Evolutionary conservation across 2,888 invertebrate genomes (phyloP).

Genomic region (Tinea semifulvella): DNA sequence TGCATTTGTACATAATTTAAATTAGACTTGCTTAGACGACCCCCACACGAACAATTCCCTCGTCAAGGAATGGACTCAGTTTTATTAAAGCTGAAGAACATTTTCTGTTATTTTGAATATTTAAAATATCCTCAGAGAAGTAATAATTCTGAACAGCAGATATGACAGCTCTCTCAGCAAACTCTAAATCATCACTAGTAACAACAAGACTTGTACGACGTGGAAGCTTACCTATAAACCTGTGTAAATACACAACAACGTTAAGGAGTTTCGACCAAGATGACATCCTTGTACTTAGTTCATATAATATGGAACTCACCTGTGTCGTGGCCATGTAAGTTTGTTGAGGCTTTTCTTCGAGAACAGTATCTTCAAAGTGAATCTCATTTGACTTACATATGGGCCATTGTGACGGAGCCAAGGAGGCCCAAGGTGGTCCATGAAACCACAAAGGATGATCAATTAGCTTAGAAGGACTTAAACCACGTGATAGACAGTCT

Average conservation of each 20-base stretch:
- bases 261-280: constrained; percentile 13
- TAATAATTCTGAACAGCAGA: background rate
- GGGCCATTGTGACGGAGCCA: background rate
- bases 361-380: background rate
- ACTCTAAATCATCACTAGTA: background rate
- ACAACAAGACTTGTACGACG: background rate
- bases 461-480: background rate
- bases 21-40: background rate
- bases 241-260: constrained; percentile 2
- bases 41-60: constrained; percentile 4
- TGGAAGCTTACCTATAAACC: constrained; percentile 3
- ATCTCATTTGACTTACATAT: background rate
- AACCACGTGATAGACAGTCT: constrained; percentile 15
- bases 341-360: background rate
- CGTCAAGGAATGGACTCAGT: background rate
- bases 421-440: background rate
- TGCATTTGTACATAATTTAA: background rate
- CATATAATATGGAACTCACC: background rate
- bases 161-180: background rate
- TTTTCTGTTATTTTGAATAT: background rate
- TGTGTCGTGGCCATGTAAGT: background rate
- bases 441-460: constrained; percentile 12
- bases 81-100: background rate
- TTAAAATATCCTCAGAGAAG: constrained; percentile 1
- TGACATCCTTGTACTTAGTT: constrained; percentile 7